Evolutionary conservation across 2,888 invertebrate genomes (phyloP).

Genomic region (Polydrusus cervinus): DNA sequence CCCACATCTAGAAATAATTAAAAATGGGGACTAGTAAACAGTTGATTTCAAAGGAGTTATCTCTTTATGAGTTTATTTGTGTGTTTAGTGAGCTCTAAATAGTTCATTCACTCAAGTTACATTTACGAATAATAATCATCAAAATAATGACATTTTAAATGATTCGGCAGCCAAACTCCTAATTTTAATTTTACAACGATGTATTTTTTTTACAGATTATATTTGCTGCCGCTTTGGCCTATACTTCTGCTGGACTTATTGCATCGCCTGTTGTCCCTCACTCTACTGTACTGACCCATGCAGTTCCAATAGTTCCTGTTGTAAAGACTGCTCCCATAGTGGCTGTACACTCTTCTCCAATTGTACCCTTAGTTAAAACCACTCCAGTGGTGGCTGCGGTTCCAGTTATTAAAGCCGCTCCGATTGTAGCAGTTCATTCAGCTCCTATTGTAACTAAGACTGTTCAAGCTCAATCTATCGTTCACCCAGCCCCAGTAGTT

Average conservation of each 20-base stretch:
- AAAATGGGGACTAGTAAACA: too few relatives aligned
- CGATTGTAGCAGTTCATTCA: constrained; percentile 49
- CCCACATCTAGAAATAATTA: too few relatives aligned
- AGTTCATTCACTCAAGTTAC: too few relatives aligned
- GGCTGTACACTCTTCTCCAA: constrained; percentile 59
- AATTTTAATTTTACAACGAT: not conserved
- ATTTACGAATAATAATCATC: too few relatives aligned
- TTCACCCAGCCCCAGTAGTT: constrained; percentile 44
- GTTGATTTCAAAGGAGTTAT: too few relatives aligned
- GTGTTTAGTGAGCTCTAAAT: too few relatives aligned
- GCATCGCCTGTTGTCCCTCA: constrained; percentile 40
- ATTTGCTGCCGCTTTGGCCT: constrained; percentile 45
- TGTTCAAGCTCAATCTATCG: constrained; percentile 46
- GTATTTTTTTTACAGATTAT: constrained; percentile 28
- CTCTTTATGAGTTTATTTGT: too few relatives aligned
- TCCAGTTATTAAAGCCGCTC: constrained; percentile 37
- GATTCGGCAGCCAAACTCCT: too few relatives aligned
- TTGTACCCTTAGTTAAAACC: constrained; percentile 31
- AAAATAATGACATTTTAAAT: too few relatives aligned
- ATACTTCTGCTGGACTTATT: constrained; percentile 17
- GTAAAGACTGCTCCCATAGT: constrained; percentile 60
- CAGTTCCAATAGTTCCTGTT: constrained; percentile 63
- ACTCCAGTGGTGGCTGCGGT: constrained; percentile 50
- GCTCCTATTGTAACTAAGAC: constrained; percentile 41
- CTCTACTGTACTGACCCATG: constrained; percentile 55